Evolutionary conservation across 2,888 invertebrate genomes (phyloP), one percentile per base, ranked within the genome.

Genomic region (Agriotes lineatus): DNA sequence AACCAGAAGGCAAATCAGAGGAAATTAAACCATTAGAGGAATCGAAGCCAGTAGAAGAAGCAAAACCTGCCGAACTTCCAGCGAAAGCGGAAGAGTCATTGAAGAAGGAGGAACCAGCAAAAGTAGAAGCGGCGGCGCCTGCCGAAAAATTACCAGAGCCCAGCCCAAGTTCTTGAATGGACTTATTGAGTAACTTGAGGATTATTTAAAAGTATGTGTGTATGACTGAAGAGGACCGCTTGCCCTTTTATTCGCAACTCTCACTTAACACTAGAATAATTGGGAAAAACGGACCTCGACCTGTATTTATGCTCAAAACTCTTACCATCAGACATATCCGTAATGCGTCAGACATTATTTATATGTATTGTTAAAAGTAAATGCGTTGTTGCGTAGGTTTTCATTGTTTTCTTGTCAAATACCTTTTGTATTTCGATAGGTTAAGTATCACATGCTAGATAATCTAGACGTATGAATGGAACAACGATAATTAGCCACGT

Each of bases 251-350:
- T 82, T 83, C 79, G 48, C 69, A 70, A 76, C 16, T 68, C 68
- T 62, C 75, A 82, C 80, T 81, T 82, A 82, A 82, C 67, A 69
- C 60, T 61, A 58, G 80, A 82, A 82, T 79, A 78, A 79, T 76
- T 80, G 79, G 81, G 79, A 74, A 69, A 76, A 81, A 77, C 79
- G 77, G 80, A 78, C 76, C 82, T 82, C 82, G 72, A 67, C 45
- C 50, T 67, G 48, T 65, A 71, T 71, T 71, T 71, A 64, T 69
- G 71, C 71, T 72, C 71, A 72, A 72, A 69, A 58, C 58, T 58
- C 22, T 42, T 59, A 56, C 65, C 58, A 58, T 37, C 39, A 50
- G 50, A 50, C 52, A 39, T 35, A 39, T 39, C 54, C 16, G 44
- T 62, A 62, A 30, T 48, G 20, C 39, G 50, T 20, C 61, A 22